These are phyloP conservation scores for Pseudanteris insignis DNA, from an alignment of 2,888 invertebrate species.

Conservation along the genomic window DNA sequence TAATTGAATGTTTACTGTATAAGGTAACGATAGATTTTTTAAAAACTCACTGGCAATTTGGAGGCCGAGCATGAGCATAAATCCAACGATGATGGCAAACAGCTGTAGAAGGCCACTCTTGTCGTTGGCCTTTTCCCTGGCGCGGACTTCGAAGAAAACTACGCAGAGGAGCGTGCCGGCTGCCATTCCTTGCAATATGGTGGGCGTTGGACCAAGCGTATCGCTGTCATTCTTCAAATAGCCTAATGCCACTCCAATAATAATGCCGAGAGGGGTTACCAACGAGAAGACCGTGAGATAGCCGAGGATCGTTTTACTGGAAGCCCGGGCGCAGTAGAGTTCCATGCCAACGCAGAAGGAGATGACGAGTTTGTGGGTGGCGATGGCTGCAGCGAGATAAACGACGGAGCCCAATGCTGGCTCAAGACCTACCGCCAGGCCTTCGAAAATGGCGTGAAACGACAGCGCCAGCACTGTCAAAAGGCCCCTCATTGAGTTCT, in stretches of 20 bases:
- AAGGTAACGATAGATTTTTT: too few species aligned
- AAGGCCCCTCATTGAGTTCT: conserved; percentile 69
- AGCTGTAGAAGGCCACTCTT: conserved; percentile 71
- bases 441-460: conserved; percentile 77
- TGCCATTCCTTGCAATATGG: conserved; percentile 76
- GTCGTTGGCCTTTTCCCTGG: conserved; percentile 73
- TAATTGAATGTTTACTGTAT: too few species aligned
- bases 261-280: conserved; percentile 76
- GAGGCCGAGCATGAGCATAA: conserved; percentile 70
- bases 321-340: conserved; percentile 67
- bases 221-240: conserved; percentile 65
- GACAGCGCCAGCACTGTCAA: conserved; percentile 74
- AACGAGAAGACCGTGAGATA: conserved; percentile 73
- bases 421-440: conserved; percentile 75
- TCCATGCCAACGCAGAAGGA: conserved; percentile 76
- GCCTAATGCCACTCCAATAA: conserved; percentile 70
- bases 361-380: conserved; percentile 76
- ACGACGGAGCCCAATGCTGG: conserved; percentile 66
- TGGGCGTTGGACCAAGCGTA: conserved; percentile 66
- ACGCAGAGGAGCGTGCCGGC: conserved; percentile 83
- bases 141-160: conserved; percentile 83
- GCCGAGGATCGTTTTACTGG: conserved; percentile 69
- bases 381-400: conserved; percentile 73
- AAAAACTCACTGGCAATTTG: conserved; percentile 63
- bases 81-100: conserved; percentile 70